Base-by-base conservation (phyloP, 2,888 invertebrate genomes). In the Gymnocheta viridis region DNA sequence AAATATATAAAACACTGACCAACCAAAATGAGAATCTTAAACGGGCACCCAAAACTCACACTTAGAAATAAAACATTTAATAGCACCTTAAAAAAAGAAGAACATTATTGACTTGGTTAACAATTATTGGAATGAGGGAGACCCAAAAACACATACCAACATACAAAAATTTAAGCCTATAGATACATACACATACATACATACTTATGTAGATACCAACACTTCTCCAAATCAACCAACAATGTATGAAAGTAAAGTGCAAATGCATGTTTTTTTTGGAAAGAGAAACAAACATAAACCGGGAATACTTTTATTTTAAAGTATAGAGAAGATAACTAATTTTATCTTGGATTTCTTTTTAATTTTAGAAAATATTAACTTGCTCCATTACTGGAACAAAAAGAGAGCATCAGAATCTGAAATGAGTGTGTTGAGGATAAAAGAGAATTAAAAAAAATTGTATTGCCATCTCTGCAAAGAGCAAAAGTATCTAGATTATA, bases 201-300 rank as follows among this genome's bases (percentile, higher is more conserved):
- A 66, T 49, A 22, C 49, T 10, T 47, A 29, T 10, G 29, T 35
- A 66, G 14, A 70, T 56, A 56, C 32, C 32, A 47, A 32, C 72
- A 19, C 58, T 35, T 22, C 44, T 24, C 22, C 32, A 60, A 47
- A n/a, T 32, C 22, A 32, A 32, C 44, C 6, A 76, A 38, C 49
- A 29, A 32, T 66, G 41, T 54, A 74, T n/a, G 22, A 77, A 70
- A 62, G 41, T 62, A 78, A 70, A 69, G 38, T 79, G 70, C 70
- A 79, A 79, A 79, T 62, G 54, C 70, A 70, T 62, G 78, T 62
- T 70, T 58, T 27, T 67, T 56, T 29, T 1, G 12, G 38, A 38
- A 29, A 60, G 56, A 67, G 35, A 35, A 38, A 27, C 19, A n/a
- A 56, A 74, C n/a, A 29, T 32, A 54, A 64, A 32, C 17, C 17